Evolutionary conservation across 2,113 vertebrate genomes (phyloP).

Genomic region (Halcyon malimbica): DNA sequence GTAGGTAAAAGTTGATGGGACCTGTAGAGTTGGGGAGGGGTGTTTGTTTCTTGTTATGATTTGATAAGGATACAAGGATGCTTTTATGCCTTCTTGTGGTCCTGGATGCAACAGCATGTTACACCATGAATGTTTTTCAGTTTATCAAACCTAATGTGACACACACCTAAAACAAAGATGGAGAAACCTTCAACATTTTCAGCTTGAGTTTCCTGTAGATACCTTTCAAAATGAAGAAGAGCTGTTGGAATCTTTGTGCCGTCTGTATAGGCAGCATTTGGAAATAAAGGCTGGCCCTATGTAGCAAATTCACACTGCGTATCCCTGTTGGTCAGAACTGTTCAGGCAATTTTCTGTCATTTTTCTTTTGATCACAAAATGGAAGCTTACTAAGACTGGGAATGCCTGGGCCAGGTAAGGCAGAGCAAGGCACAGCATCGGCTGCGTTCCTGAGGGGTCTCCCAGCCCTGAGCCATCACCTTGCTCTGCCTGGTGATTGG

Average conservation of each 20-base stretch:
- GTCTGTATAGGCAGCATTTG: neutral
- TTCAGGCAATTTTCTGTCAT: neutral
- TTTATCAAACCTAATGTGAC: neutral
- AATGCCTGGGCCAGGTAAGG: neutral
- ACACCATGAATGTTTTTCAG: neutral
- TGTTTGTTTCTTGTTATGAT: neutral
- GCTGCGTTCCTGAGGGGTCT: rapidly evolving
- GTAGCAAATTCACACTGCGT: rapidly evolving
- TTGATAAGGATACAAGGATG: neutral
- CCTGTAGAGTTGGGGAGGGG: neutral
- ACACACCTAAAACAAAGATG: neutral
- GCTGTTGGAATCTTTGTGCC: neutral
- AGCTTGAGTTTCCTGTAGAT: neutral
- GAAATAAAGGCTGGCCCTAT: neutral
- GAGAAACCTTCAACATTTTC: neutral
- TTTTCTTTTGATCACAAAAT: neutral
- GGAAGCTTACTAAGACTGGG: neutral
- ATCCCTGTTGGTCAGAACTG: neutral
- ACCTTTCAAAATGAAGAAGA: neutral
- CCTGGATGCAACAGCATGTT: neutral
- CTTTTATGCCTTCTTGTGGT: neutral
- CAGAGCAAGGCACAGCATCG: neutral
- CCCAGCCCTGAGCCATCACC: neutral
- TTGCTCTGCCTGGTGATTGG: neutral
- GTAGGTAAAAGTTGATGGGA: neutral